A percentile compares a stretch with the other conserved stretches of the same genome.
Conservation (phyloP, 1,140 invertebrate species). For the Trichonephila clavipes region DNA sequence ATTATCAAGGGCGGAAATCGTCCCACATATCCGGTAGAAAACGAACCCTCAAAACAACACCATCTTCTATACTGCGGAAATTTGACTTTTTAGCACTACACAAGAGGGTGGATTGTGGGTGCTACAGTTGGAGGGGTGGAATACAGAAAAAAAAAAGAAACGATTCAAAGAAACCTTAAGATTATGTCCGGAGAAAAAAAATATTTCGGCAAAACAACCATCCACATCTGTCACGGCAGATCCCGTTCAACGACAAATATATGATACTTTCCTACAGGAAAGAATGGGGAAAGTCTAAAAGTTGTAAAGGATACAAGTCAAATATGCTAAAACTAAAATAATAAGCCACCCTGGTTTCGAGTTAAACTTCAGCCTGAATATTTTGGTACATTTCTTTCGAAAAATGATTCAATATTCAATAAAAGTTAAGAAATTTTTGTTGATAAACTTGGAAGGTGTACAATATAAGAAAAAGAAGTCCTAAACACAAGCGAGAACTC, state of each 20-base stretch:
- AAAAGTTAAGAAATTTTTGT: too few species aligned
- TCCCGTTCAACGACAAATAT: constrained; percentile 11
- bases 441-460: too few species aligned
- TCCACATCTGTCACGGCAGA: neutral
- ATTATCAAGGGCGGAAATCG: constrained; percentile 64
- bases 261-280: too few species aligned
- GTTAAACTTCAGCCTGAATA: too few species aligned
- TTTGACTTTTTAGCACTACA: neutral
- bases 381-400: too few species aligned
- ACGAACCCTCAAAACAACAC: neutral
- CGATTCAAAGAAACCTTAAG: neutral
- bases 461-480: too few species aligned
- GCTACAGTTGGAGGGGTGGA: neutral
- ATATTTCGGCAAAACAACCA: neutral
- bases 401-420: too few species aligned
- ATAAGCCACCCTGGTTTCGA: too few species aligned
- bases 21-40: constrained; percentile 52
- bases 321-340: too few species aligned
- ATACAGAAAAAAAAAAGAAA: neutral
- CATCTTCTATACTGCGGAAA: constrained; percentile 6
- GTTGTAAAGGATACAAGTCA: too few species aligned
- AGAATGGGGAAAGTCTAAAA: too few species aligned
- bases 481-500: too few species aligned
- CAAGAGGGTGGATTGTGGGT: neutral
- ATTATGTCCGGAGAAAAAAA: neutral